phyloP scores from a whole-genome alignment of 1,140 invertebrate genomes.

The Lasioglossum baleicum region DNA sequence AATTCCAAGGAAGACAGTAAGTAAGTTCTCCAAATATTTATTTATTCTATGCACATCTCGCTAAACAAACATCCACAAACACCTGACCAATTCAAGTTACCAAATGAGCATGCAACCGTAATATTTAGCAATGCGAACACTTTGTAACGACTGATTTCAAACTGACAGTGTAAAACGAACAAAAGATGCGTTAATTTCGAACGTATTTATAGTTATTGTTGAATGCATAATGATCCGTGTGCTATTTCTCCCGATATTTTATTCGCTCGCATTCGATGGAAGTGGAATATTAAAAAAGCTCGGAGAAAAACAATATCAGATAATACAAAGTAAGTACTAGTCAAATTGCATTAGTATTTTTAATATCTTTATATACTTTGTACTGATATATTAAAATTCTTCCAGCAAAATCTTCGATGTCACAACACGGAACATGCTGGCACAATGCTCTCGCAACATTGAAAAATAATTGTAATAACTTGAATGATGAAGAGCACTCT shows the following conservation, averaged over 20 bases:
- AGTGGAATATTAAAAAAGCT: conserved; percentile 62
- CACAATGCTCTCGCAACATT: conserved; percentile 80
- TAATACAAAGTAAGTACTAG: conserved; percentile 61
- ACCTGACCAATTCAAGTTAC: too few species aligned
- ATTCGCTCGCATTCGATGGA: conserved; percentile 41
- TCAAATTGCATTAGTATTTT: background rate
- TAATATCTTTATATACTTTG: conserved; percentile 6
- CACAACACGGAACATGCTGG: conserved; percentile 84
- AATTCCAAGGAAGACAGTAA: background rate
- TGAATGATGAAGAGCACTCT: conserved; percentile 83
- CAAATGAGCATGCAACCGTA: too few species aligned
- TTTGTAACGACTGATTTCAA: too few species aligned
- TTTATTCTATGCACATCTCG: too few species aligned
- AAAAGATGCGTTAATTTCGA: too few species aligned
- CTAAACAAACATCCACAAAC: too few species aligned
- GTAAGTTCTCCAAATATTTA: too few species aligned
- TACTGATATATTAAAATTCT: conserved; percentile 15
- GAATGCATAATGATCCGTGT: background rate
- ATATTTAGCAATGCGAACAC: too few species aligned
- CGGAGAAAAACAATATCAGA: conserved; percentile 67
- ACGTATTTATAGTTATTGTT: background rate
- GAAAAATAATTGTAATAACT: conserved; percentile 80
- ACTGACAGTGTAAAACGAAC: too few species aligned
- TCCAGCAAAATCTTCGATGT: conserved; percentile 74
- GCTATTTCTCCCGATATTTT: conserved; percentile 17